phyloP scores from a whole-genome alignment of 2,888 invertebrate species.

The Rotaria sp. region DNA sequence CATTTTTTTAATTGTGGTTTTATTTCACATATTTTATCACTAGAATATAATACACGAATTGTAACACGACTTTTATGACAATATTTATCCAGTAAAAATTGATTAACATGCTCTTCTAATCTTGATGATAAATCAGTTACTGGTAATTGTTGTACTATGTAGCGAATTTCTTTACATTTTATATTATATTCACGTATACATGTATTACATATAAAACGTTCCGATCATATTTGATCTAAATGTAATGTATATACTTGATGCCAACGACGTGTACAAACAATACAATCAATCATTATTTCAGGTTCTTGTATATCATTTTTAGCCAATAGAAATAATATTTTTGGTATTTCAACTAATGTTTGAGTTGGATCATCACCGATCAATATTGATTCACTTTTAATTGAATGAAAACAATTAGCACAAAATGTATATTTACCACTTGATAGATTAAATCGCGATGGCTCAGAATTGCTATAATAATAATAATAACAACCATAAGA shows the following conservation, averaged over 20 bases:
- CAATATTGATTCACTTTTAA: slow-evolving; percentile 92
- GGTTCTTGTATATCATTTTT: slow-evolving; percentile 42
- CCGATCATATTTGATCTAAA: slow-evolving; percentile 87
- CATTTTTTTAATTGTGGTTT: no score
- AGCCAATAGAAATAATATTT: slow-evolving; percentile 35
- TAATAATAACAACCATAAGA: no score
- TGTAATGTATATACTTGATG: slow-evolving; percentile 93
- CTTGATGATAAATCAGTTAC: slow-evolving; percentile 89
- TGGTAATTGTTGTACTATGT: slow-evolving; percentile 26
- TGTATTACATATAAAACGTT: slow-evolving; percentile 75
- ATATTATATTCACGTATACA: slow-evolving; percentile 83
- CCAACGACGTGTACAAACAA: no score
- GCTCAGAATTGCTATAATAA: no score
- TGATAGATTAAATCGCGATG: no score
- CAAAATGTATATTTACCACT: slow-evolving; percentile 87
- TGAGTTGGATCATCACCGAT: slow-evolving; percentile 91
- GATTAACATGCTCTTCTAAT: slow-evolving; percentile 93
- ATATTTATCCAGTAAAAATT: slow-evolving; percentile 81
- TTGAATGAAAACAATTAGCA: slow-evolving; percentile 99
- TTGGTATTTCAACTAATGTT: slow-evolving; percentile 57
- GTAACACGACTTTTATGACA: slow-evolving; percentile 85
- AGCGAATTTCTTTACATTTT: slow-evolving; percentile 60
- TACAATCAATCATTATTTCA: slow-evolving; percentile 74
- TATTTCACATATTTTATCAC: no score
- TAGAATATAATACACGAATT: slow-evolving; percentile 90